Base-by-base conservation (phyloP, 92 coral and sea anemone genomes). In the Isaurus tuberculatus region DNA sequence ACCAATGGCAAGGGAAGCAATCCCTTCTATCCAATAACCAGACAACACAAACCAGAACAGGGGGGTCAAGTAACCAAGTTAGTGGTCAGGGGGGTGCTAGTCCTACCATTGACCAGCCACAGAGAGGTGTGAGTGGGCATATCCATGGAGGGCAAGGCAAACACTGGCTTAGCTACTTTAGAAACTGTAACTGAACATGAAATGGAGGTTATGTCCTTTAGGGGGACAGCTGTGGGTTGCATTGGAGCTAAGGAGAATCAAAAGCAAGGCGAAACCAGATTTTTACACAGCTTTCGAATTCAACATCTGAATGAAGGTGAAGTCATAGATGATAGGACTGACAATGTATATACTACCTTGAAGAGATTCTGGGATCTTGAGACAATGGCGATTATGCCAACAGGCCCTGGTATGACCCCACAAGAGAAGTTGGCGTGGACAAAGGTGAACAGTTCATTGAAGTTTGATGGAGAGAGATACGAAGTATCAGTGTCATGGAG, bases 201-300 rank as follows among this genome's bases (percentile, higher is more conserved):
- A 49, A 63, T 31, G 36, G 65, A 75, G 86, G 51, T 84, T 83
- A 9, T 83, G 83, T 25, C 95, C 92, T 3, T 57, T 79, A 0
- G 92, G 91, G 8, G 91, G 89, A 87, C 90, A 57, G 93, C 91
- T n/a, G 85, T 89, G 8, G 91, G 91, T 16, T 79, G 72, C 65
- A 65, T 85, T n/a, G 68, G 66, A 5, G 46, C 26, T 6, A 55
- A 27, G 15, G 91, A 65, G 20, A 58, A 44, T 1, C 34, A 20
- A 14, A 77, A 49, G 8, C 29, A 68, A 2, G 57, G 63, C 25
- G 83, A 87, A 75, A 75, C 88, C 15, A 87, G 90, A 23, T 85
- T 43, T 33, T 85, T 72, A 23, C 84, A 90, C 73, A 90, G 91
- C 32, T 91, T 75, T 79, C 83, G 83, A 37, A 78, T 82, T 44